These are phyloP conservation scores for Tetramorium bicarinatum DNA, from an alignment of 2,888 invertebrate species.

Conservation along the genomic window DNA sequence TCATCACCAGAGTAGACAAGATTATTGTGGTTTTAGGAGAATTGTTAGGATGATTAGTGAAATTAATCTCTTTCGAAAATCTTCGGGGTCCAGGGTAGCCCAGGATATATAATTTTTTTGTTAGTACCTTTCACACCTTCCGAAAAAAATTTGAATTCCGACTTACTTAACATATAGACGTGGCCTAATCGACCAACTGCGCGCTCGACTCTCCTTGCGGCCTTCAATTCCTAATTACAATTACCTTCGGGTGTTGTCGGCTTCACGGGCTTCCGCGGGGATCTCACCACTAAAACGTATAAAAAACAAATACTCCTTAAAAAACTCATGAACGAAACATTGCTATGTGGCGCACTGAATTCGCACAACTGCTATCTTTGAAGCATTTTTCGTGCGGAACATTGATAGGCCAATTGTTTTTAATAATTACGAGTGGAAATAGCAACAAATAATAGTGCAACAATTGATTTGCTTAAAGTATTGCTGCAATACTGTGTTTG, in stretches of 20 bases:
- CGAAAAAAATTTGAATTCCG: slow-evolving; percentile 84
- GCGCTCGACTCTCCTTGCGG: slow-evolving; percentile 85
- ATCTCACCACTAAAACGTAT: slow-evolving; percentile 87
- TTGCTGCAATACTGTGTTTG: slow-evolving; percentile 26
- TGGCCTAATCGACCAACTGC: slow-evolving; percentile 86
- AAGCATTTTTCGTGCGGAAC: slow-evolving; percentile 65
- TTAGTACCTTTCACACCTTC: slow-evolving; percentile 77
- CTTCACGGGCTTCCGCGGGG: slow-evolving; percentile 87
- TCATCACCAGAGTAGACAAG: slow-evolving; percentile 43
- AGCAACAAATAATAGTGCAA: slow-evolving; percentile 40
- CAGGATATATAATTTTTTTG: slow-evolving; percentile 62
- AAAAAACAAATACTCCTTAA: slow-evolving; percentile 79
- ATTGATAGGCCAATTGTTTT: slow-evolving; percentile 58
- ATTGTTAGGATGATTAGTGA: slow-evolving; percentile 46
- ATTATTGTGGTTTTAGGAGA: slow-evolving; percentile 43
- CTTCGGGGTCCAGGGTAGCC: slow-evolving; percentile 58
- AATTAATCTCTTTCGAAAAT: slow-evolving; percentile 41
- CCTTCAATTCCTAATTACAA: slow-evolving; percentile 87
- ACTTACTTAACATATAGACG: slow-evolving; percentile 86
- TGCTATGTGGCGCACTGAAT: slow-evolving; percentile 47
- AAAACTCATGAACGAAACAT: slow-evolving; percentile 57
- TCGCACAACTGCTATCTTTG: slow-evolving; percentile 51
- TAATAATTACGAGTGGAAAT: slow-evolving; percentile 29
- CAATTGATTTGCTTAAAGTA: slow-evolving; percentile 28
- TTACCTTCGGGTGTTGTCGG: slow-evolving; percentile 87